Percentiles rank a stretch among this genome's conserved stretches.
Evolutionary conservation across 2,113 vertebrate genomes (phyloP).

Genomic region (Pipa parva): DNA sequence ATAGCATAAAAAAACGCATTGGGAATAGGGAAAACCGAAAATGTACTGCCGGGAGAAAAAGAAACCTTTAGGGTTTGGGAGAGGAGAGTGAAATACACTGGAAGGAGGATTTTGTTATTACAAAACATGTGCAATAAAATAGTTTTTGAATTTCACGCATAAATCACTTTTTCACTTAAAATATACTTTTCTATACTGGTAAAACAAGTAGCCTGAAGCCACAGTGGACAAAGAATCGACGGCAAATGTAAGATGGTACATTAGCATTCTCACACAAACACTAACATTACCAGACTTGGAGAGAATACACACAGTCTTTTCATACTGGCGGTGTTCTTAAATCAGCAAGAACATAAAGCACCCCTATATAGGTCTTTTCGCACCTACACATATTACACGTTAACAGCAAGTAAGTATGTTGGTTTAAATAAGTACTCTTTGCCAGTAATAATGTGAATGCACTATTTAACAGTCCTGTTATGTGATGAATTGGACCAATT

Average conservation of each 20-base stretch:
- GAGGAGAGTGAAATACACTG: neutral
- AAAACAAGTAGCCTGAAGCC: constrained; percentile 3
- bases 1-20: constrained; percentile 50
- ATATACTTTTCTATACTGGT: constrained; percentile 5
- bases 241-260: neutral
- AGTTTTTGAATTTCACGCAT: constrained; percentile 15
- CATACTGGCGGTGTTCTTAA: no score
- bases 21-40: constrained; percentile 1
- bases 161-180: constrained; percentile 36
- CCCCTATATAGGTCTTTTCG: no score
- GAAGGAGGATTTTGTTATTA: constrained; percentile 18
- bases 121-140: constrained; percentile 38
- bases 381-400: constrained; percentile 25
- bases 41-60: neutral
- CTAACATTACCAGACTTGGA: constrained; percentile 6
- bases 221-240: neutral
- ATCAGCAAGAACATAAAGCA: no score
- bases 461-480: constrained; percentile 11
- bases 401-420: constrained; percentile 25
- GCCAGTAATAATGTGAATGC: constrained; percentile 24
- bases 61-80: neutral
- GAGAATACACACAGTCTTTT: no score
- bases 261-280: constrained; percentile 4
- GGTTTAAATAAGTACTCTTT: constrained; percentile 22
- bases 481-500: neutral